Conservation (phyloP, 2,113 vertebrate genomes). For the Peromyscus maniculatus region DNA sequence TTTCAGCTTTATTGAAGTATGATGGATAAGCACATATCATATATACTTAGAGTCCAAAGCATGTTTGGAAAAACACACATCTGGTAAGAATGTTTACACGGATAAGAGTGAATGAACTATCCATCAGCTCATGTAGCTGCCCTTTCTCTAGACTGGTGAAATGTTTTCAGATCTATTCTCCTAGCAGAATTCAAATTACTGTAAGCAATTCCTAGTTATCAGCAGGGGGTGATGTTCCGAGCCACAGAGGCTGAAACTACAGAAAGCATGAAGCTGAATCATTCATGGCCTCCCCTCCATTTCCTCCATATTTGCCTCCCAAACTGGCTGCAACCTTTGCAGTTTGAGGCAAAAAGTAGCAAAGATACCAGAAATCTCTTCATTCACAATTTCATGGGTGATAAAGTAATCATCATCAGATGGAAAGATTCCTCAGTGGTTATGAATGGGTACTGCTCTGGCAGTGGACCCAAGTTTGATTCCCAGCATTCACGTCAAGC, state of each 20-base stretch:
- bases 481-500: not conserved
- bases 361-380: not conserved
- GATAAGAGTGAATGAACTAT: not conserved
- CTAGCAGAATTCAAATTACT: not conserved
- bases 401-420: not conserved
- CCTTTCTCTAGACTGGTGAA: not conserved
- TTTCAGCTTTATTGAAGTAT: not conserved
- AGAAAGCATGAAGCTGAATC: not conserved
- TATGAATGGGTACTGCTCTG: not conserved
- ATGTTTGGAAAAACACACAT: not conserved
- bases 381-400: not conserved
- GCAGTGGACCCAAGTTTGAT: not conserved
- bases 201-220: no score
- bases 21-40: not conserved
- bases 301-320: not conserved
- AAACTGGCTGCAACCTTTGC: not conserved
- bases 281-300: not conserved
- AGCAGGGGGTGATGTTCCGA: not conserved
- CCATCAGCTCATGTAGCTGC: not conserved
- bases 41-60: not conserved
- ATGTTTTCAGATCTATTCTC: not conserved
- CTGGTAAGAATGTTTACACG: not conserved
- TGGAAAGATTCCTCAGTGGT: no score
- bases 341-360: not conserved
- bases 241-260: not conserved